A percentile compares a stretch with the other conserved stretches of the same genome.
These are phyloP conservation scores for Protonemura montana DNA, from an alignment of 2,888 invertebrate species.

Conservation along the genomic window DNA sequence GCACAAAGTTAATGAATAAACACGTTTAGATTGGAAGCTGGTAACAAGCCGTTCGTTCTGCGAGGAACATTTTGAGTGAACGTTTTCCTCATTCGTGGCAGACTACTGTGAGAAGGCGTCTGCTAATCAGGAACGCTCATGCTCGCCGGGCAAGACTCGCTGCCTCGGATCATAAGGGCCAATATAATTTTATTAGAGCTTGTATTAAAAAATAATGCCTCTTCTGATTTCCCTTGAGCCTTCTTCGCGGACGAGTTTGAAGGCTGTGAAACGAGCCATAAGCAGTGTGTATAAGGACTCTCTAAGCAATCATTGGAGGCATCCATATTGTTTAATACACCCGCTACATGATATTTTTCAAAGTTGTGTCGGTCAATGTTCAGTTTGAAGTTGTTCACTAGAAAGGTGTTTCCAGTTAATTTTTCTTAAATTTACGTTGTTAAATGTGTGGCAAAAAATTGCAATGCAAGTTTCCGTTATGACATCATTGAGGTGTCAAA, in stretches of 20 bases:
- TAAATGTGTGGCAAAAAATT: too few relatives aligned
- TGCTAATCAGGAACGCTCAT: background rate
- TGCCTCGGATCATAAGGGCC: slow-evolving; percentile 3
- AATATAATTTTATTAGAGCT: slow-evolving; percentile 26
- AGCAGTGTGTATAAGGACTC: background rate
- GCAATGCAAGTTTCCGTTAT: too few relatives aligned
- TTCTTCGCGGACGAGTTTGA: slow-evolving; percentile 18
- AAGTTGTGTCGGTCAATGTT: too few relatives aligned
- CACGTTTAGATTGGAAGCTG: background rate
- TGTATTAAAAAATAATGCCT: slow-evolving; percentile 36
- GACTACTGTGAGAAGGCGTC: background rate
- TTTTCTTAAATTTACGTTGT: too few relatives aligned
- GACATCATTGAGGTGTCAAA: too few relatives aligned
- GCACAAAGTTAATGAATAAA: background rate
- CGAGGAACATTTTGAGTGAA: background rate
- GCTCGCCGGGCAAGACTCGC: background rate
- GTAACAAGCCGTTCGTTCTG: background rate
- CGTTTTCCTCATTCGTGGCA: background rate
- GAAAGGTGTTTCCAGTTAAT: too few relatives aligned
- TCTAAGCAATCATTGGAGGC: slow-evolving; percentile 7
- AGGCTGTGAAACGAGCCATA: slow-evolving; percentile 1
- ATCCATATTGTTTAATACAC: background rate
- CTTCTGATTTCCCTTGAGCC: slow-evolving; percentile 32
- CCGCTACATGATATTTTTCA: too few relatives aligned
- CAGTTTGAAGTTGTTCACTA: too few relatives aligned